A percentile compares a stretch with the other conserved stretches of the same genome.
These are phyloP conservation scores for Pangasius krempfi DNA, from an alignment of 2,797 vertebrate species.

Conservation along the genomic window DNA sequence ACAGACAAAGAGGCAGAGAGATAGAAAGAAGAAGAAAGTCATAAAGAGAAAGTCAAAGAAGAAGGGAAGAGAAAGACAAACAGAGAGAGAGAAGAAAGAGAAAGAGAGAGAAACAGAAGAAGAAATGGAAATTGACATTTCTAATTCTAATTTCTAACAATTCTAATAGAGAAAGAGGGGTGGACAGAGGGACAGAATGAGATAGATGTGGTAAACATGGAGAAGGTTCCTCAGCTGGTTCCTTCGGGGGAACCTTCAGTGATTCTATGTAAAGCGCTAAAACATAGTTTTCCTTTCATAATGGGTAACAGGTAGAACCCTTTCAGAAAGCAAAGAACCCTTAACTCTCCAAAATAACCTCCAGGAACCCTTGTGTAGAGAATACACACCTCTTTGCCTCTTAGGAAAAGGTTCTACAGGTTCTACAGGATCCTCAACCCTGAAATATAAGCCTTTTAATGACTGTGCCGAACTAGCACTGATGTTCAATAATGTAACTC, in stretches of 20 bases:
- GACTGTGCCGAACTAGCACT: neutral
- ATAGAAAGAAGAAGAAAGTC: neutral
- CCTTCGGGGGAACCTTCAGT: neutral
- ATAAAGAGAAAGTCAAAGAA: neutral
- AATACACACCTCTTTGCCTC: neutral
- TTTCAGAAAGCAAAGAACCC: neutral
- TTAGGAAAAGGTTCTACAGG: neutral
- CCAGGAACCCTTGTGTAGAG: no score
- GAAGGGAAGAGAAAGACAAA: neutral
- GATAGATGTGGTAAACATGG: neutral
- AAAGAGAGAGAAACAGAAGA: neutral
- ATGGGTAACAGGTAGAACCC: neutral
- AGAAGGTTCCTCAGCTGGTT: neutral
- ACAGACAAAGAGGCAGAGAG: neutral
- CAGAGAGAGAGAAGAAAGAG: neutral
- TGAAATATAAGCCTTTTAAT: neutral
- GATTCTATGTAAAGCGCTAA: neutral
- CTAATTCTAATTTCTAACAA: no score
- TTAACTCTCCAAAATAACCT: neutral
- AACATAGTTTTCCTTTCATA: neutral
- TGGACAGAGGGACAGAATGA: neutral
- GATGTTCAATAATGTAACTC: conserved; percentile 5
- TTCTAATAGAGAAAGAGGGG: neutral
- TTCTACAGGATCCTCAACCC: neutral
- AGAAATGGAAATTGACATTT: neutral